phyloP scores from a whole-genome alignment of 2,888 invertebrate genomes.

The Apotomis turbidana region DNA sequence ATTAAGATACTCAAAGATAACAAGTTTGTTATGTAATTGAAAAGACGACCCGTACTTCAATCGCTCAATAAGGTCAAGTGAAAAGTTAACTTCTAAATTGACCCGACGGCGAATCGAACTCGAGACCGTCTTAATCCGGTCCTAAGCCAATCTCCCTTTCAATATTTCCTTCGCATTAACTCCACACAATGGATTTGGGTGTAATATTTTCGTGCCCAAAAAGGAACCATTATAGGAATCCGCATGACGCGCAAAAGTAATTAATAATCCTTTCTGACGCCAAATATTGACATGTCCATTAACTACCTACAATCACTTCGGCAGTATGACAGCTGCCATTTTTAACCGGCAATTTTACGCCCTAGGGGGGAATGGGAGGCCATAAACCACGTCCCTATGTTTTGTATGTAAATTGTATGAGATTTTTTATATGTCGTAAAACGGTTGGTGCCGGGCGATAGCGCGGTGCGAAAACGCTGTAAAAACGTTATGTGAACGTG shows the following conservation, averaged over 20 bases:
- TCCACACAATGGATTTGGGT: slow-evolving; percentile 1
- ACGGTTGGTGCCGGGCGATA: slow-evolving; percentile 20
- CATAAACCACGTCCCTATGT: slow-evolving; percentile 25
- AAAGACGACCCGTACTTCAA: neutral
- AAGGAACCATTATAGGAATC: slow-evolving; percentile 8
- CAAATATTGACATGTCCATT: slow-evolving; percentile 32
- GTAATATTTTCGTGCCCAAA: neutral
- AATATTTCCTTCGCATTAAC: neutral
- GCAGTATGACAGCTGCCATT: slow-evolving; percentile 23
- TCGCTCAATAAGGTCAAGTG: slow-evolving; percentile 4
- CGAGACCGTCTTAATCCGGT: neutral
- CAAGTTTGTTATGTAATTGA: neutral
- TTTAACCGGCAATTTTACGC: slow-evolving; percentile 27
- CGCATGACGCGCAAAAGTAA: neutral
- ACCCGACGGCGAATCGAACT: neutral
- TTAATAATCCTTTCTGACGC: neutral
- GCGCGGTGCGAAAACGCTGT: slow-evolving; percentile 28
- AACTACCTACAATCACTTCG: slow-evolving; percentile 16
- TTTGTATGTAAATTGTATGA: slow-evolving; percentile 42
- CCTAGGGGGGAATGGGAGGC: slow-evolving; percentile 14
- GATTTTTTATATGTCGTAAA: slow-evolving; percentile 38
- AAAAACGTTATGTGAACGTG: slow-evolving; percentile 31
- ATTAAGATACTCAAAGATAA: no score
- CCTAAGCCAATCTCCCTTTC: neutral
- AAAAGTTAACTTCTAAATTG: slow-evolving; percentile 5